phyloP scores from a whole-genome alignment of 1,140 invertebrate species.

The Aphis gossypii region DNA sequence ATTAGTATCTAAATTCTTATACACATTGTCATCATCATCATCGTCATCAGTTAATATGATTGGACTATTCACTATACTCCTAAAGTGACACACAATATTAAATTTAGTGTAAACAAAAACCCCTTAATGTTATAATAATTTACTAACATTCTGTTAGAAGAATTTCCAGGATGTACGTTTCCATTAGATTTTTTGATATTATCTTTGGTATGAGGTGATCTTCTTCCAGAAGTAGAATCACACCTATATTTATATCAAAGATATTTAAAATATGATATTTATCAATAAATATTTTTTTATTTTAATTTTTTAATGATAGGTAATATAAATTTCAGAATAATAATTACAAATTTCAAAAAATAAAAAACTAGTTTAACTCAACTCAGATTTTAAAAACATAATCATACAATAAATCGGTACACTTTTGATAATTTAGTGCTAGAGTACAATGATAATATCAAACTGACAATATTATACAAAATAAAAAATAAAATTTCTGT shows the following conservation, averaged over 20 bases:
- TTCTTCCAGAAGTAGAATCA: slow-evolving; percentile 37
- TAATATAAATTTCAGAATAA: background rate
- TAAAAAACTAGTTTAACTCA: background rate
- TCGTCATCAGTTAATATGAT: slow-evolving; percentile 38
- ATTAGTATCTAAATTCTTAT: slow-evolving; percentile 53
- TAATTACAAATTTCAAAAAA: background rate
- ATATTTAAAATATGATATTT: slow-evolving; percentile 16
- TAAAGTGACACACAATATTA: slow-evolving; percentile 47
- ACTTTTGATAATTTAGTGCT: background rate
- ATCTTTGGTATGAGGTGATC: slow-evolving; percentile 35
- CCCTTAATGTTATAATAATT: background rate
- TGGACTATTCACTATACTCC: slow-evolving; percentile 41
- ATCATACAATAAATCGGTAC: background rate
- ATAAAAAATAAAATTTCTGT: background rate
- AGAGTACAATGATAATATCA: background rate
- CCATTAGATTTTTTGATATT: slow-evolving; percentile 45
- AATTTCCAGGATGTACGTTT: slow-evolving; percentile 2
- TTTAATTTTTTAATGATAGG: background rate
- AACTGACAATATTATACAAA: background rate
- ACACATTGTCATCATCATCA: slow-evolving; percentile 25
- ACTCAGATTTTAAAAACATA: background rate
- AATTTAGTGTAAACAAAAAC: background rate
- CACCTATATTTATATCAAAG: slow-evolving; percentile 32
- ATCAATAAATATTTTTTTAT: background rate
- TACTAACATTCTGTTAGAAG: slow-evolving; percentile 47